Evolutionary conservation across 2,888 invertebrate species (phyloP).

Genomic region (Yponomeuta evonymella): DNA sequence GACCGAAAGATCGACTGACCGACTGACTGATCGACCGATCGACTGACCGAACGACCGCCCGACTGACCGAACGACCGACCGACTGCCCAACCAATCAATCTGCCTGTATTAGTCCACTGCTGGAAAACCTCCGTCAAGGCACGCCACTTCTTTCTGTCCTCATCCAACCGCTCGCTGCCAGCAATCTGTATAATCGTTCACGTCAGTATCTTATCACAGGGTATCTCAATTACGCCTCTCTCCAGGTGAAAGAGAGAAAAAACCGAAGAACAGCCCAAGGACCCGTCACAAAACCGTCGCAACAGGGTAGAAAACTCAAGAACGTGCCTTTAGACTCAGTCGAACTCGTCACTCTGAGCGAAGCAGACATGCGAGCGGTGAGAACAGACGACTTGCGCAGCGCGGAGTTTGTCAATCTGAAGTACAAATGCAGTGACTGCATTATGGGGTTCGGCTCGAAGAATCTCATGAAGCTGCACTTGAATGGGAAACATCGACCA

Average conservation of each 20-base stretch:
- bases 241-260: not conserved
- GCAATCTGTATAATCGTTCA: too few relatives aligned
- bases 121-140: too few relatives aligned
- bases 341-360: conserved; percentile 44
- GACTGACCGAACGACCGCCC: too few relatives aligned
- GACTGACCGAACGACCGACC: too few relatives aligned
- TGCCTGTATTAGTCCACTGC: too few relatives aligned
- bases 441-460: conserved; percentile 48
- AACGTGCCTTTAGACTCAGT: conserved; percentile 51
- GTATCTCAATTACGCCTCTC: not conserved
- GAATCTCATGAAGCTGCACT: conserved; percentile 44
- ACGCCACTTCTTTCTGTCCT: too few relatives aligned
- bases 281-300: not conserved
- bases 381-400: conserved; percentile 35
- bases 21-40: too few relatives aligned
- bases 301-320: conserved; percentile 36
- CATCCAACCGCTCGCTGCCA: too few relatives aligned
- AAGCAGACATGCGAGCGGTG: conserved; percentile 51
- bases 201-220: too few relatives aligned
- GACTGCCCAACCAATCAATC: too few relatives aligned
- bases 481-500: conserved; percentile 45
- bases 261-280: not conserved
- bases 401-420: conserved; percentile 40
- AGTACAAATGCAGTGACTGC: conserved; percentile 46
- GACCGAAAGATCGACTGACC: too few relatives aligned